Evolutionary conservation across 2,113 vertebrate genomes (phyloP).

Genomic region (Gymnocephalus cernua): DNA sequence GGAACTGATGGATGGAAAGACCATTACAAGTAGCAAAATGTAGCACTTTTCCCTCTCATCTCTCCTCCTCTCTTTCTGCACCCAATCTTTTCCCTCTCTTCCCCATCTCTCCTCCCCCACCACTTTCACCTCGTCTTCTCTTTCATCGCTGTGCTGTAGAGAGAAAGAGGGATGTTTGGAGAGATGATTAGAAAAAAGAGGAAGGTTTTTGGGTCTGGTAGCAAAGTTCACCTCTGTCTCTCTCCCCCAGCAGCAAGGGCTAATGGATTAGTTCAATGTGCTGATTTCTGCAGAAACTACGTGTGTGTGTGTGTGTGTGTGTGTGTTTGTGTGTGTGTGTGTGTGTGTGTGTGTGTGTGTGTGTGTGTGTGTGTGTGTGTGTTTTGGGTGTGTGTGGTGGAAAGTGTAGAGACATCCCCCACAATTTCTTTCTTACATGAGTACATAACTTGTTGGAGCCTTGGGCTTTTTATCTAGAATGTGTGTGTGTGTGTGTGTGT

Average conservation of each 20-base stretch:
- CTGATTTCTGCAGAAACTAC: constrained; percentile 68
- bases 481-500: not conserved
- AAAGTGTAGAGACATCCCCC: constrained; percentile 27
- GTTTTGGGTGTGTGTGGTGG: constrained; percentile 5
- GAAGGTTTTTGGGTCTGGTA: constrained; percentile 43
- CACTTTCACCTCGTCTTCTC: not conserved
- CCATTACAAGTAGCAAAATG: not conserved
- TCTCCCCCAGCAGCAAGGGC: constrained; percentile 44
- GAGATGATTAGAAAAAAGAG: constrained; percentile 44
- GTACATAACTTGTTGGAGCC: constrained; percentile 56
- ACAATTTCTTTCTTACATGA: constrained; percentile 18
- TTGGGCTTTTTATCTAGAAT: constrained; percentile 32
- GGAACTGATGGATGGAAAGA: constrained; percentile 6
- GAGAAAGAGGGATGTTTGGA: constrained; percentile 15
- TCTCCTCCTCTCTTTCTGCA: not conserved
- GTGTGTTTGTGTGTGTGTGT: constrained; percentile 18
- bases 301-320: constrained; percentile 23
- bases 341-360: constrained; percentile 32
- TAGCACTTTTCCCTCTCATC: not conserved
- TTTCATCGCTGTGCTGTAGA: not conserved
- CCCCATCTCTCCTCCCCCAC: not conserved
- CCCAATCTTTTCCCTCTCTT: not conserved
- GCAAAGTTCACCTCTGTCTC: constrained; percentile 47
- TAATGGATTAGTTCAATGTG: constrained; percentile 78
- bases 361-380: constrained; percentile 34